Evolutionary conservation across 2,113 vertebrate species (phyloP), one percentile per base, ranked within the genome.

Genomic region (Rhipidura dahli): DNA sequence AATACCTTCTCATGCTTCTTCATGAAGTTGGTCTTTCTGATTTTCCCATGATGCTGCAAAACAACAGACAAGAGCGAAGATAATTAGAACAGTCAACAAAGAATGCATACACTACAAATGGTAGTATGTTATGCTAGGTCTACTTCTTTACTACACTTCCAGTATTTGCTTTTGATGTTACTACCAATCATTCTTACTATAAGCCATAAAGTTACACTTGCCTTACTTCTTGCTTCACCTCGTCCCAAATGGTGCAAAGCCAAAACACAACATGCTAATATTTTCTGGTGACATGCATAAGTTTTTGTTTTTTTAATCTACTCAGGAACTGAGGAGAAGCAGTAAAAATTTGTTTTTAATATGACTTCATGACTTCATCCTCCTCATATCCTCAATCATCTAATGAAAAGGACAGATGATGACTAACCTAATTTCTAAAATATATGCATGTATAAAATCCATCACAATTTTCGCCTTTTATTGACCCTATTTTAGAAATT

Each of bases 1-100:
- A n/a, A 92, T 96, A 99, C 99, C 98, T 99, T 99, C 95, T 99
- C 99, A 53, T 99, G 99, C 89, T 99, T 99, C 98, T 99, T 99
- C 96, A 99, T 88, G 94, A 99, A 99, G 79, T 98, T 99, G 12
- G 98, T 98, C 97, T 99, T 99, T 91, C 94, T 99, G 39, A 99
- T 99, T 98, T 99, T 99, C 24, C 99, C 99, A 91, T 99, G 99
- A 97, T 99, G 98, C 99, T 99, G 96, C 87, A 91, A 91, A 97
- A 84, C 26, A 95, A 82, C 73, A 83, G 96, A 70, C 63, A 57
- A 92, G 16, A 82, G 23, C 15, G 23, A 75, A 73, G 8, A 47
- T 27, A 81, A 63, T 31, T 39, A 73, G 60, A 77, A 71, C 1
- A 47, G 39, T 61, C 45, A 61, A 59, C 18, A 72, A 59, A 77